Percentiles rank a stretch among this genome's conserved stretches.
phyloP scores from a whole-genome alignment of 2,797 vertebrate genomes.

The Acrossocheilus fasciatus region DNA sequence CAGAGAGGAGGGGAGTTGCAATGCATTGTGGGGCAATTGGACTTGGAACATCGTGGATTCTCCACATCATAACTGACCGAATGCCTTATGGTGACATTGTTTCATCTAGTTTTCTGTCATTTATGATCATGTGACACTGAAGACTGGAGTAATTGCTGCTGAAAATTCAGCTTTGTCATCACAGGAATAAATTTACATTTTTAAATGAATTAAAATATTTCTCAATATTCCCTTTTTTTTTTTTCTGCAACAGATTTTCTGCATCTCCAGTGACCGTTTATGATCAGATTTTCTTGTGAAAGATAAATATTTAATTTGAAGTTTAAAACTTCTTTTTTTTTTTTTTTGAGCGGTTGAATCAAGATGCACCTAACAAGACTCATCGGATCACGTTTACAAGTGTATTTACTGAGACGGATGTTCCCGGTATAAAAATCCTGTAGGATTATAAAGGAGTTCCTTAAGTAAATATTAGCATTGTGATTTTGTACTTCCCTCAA shows the following conservation, averaged over 20 bases:
- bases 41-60: neutral
- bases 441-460: neutral
- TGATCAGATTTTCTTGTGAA: neutral
- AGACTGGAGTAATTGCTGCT: neutral
- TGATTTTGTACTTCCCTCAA: conserved; percentile 13
- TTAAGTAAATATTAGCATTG: conserved; percentile 6
- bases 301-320: neutral
- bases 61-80: neutral
- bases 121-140: neutral
- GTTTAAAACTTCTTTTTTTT: neutral
- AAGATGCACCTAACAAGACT: neutral
- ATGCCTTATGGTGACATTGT: neutral
- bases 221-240: neutral
- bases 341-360: neutral
- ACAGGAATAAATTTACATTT: neutral
- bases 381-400: neutral
- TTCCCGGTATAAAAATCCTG: neutral
- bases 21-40: conserved; percentile 2
- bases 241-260: neutral
- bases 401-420: neutral
- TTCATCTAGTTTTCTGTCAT: neutral
- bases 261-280: neutral
- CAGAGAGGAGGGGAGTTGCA: neutral
- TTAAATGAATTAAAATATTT: neutral
- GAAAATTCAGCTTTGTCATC: neutral